Evolutionary conservation across 2,797 vertebrate species (phyloP), one percentile per base, ranked within the genome.

Genomic region (Microhierax caerulescens): DNA sequence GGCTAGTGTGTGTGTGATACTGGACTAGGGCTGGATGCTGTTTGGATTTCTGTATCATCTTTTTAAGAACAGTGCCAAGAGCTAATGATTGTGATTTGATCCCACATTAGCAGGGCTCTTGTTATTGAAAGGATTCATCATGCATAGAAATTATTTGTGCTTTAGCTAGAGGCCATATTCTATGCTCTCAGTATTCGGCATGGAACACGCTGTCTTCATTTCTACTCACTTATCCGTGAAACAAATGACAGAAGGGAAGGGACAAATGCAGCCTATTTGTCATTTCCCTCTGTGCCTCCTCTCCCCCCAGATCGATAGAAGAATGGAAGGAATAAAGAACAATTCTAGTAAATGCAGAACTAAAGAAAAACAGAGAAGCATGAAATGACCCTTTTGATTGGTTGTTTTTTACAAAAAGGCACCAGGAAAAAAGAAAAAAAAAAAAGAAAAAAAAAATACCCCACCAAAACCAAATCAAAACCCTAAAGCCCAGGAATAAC

Each of bases 81-180:
- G 93, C 95, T 95, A 78, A 95, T 87, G 91, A 69, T 94, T 90
- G n/a, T 61, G 97, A 93, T 95, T 93, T 87, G 95, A 90, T 96
- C 90, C 96, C 27, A 60, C 90, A 95, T 97, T 97, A 94, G 88
- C 88, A n/a, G 85, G 78, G 96, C 93, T 88, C 80, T 97, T 43
- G 85, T 97, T 98, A 97, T 97, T 98, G 98, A 95, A 96, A 97
- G 97, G 96, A 98, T 97, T 96, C 98, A 96, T 98, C 98, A 97
- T 89, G 96, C 96, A 91, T 88, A 90, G 96, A 88, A 95, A 97
- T 96, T 65, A 93, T 95, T 82, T 91, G 93, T 87, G 91, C 85
- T 93, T 45, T 96, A 87, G 95, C 98, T 97, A 88, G 93, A 97
- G 97, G 97, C 98, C 95, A 86, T 80, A 47, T 47, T 85, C 85